Percentiles rank a stretch among this genome's conserved stretches.
Evolutionary conservation across 2,888 invertebrate species (phyloP).

Genomic region (Sinentomon sp.): DNA sequence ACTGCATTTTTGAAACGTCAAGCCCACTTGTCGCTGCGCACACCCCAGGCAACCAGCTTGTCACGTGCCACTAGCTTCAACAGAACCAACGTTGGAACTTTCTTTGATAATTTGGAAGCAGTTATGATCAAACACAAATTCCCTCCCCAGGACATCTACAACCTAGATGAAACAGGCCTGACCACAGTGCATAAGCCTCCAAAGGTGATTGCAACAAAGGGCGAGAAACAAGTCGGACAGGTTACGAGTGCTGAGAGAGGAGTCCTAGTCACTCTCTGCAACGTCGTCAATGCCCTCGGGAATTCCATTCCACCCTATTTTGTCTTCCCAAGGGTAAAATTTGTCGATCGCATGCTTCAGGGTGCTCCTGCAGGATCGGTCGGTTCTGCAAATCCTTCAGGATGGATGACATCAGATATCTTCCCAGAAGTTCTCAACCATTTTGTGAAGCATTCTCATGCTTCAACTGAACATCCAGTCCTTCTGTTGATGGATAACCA

Average conservation of each 20-base stretch:
- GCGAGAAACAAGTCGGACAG: slow-evolving; percentile 19
- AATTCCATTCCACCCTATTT: slow-evolving; percentile 20
- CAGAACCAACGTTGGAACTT: slow-evolving; percentile 1
- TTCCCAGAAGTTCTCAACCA: slow-evolving; percentile 15
- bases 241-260: slow-evolving; percentile 21
- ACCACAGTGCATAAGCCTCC: slow-evolving; percentile 21
- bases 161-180: slow-evolving; percentile 21
- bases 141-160: slow-evolving; percentile 17
- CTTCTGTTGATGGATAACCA: slow-evolving; percentile 19
- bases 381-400: slow-evolving; percentile 16
- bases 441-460: slow-evolving; percentile 14
- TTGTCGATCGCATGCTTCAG: slow-evolving; percentile 18
- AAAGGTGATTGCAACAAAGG: slow-evolving; percentile 19
- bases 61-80: slow-evolving; percentile 3
- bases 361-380: slow-evolving; percentile 19
- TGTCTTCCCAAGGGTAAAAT: slow-evolving; percentile 19
- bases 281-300: slow-evolving; percentile 19
- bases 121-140: slow-evolving; percentile 4
- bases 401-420: slow-evolving; percentile 18
- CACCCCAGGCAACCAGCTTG: slow-evolving; percentile 1
- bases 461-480: slow-evolving; percentile 12
- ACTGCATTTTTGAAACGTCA: slow-evolving; percentile 1
- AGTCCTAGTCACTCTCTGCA: slow-evolving; percentile 17
- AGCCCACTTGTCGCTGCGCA: not conserved
- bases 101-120: slow-evolving; percentile 7